Percentiles rank a stretch among this genome's conserved stretches.
Evolutionary conservation across 1,140 invertebrate species (phyloP).

Genomic region (Ladona fulva): DNA sequence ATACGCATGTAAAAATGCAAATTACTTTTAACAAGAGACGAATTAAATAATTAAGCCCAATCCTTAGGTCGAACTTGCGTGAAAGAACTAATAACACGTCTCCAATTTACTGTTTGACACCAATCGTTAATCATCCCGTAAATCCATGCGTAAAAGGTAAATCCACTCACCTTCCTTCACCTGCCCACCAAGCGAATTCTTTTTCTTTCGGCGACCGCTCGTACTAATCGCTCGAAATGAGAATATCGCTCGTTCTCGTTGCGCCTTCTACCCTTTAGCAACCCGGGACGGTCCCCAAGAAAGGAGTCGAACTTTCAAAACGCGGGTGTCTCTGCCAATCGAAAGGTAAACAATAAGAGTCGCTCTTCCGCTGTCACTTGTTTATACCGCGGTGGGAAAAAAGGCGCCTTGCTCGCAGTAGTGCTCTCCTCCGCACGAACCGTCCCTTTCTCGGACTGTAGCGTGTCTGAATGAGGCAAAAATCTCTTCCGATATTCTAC

Average conservation of each 20-base stretch:
- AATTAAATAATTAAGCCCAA: too few relatives aligned
- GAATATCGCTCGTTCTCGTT: background rate
- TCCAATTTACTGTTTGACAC: too few relatives aligned
- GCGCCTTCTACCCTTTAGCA: background rate
- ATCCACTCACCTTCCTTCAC: background rate
- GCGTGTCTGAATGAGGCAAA: background rate
- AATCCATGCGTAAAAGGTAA: too few relatives aligned
- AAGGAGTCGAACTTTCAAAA: too few relatives aligned
- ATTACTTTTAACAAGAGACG: too few relatives aligned
- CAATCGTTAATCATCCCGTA: too few relatives aligned
- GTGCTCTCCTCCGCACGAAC: background rate
- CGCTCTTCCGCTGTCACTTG: background rate
- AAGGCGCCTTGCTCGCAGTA: background rate
- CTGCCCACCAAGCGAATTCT: background rate
- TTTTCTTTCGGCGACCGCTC: background rate
- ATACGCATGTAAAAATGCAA: too few relatives aligned
- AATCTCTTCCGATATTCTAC: background rate
- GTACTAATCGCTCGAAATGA: background rate
- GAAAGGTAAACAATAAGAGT: too few relatives aligned
- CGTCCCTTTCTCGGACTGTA: background rate
- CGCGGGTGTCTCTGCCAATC: too few relatives aligned
- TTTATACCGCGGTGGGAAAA: background rate
- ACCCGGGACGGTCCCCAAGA: background rate
- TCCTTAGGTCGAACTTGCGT: too few relatives aligned
- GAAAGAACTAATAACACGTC: too few relatives aligned